A percentile compares a stretch with the other conserved stretches of the same genome.
Conservation (phyloP, 2,797 vertebrate genomes). For the Peromyscus attwateri region DNA sequence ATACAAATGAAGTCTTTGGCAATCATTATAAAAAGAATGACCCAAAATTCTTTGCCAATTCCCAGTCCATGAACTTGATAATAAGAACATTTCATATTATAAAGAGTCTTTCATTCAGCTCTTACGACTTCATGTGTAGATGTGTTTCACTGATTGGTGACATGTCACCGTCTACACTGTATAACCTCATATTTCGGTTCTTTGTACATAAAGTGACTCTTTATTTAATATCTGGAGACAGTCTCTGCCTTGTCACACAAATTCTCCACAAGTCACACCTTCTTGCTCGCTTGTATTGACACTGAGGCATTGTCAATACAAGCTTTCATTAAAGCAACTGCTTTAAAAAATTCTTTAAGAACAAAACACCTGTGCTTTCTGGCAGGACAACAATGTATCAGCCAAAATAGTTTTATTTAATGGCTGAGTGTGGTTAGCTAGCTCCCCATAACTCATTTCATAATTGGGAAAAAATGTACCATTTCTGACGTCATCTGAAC, state of each 20-base stretch:
- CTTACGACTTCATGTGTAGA: constrained; percentile 33
- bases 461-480: constrained; percentile 87
- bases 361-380: constrained; percentile 87
- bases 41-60: constrained; percentile 62
- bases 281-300: constrained; percentile 51
- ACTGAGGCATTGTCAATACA: constrained; percentile 66
- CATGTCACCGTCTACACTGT: constrained; percentile 60
- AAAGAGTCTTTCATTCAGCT: constrained; percentile 65
- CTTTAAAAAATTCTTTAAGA: constrained; percentile 77
- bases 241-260: constrained; percentile 45
- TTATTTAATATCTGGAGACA: constrained; percentile 72
- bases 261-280: constrained; percentile 65
- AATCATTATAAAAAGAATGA: constrained; percentile 53
- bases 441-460: constrained; percentile 86
- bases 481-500: constrained; percentile 86
- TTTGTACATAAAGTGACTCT: constrained; percentile 67
- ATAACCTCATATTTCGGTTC: constrained; percentile 61
- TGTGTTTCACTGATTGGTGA: constrained; percentile 66
- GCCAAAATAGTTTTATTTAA: constrained; percentile 86
- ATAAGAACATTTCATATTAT: constrained; percentile 61
- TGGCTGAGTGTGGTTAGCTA: constrained; percentile 82
- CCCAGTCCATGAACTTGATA: neutral
- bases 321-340: constrained; percentile 78
- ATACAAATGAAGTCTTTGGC: constrained; percentile 55
- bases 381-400: constrained; percentile 80